Percentiles rank a stretch among this genome's conserved stretches.
Conservation (phyloP, 2,888 invertebrate species). For the Eupithecia insigniata region DNA sequence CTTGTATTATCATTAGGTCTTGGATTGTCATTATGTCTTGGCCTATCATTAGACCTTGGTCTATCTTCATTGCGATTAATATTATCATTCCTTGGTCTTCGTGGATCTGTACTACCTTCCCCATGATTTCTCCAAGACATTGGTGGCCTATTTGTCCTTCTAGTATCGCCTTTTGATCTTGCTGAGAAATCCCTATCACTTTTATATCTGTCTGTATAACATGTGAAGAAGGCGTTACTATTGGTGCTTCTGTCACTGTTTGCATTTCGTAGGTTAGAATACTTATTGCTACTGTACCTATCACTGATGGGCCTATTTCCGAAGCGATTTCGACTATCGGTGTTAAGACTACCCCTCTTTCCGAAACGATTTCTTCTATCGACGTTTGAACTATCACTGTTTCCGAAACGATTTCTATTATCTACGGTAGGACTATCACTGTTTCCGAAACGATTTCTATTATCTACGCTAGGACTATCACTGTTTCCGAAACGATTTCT, state of each 20-base stretch:
- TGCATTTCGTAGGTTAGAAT: constrained; percentile 7
- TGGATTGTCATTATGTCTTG: constrained; percentile 15
- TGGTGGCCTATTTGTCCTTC: constrained; percentile 8
- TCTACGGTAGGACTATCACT: constrained; percentile 2
- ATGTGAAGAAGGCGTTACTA: constrained; percentile 17
- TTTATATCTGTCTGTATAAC: constrained; percentile 28
- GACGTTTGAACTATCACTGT: not conserved
- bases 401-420: constrained; percentile 26
- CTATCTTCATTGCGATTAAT: constrained; percentile 16
- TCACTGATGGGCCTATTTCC: constrained; percentile 15
- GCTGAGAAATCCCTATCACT: constrained; percentile 10
- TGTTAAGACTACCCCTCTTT: not conserved
- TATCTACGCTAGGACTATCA: not conserved
- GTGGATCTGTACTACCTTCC: constrained; percentile 17
- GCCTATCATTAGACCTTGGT: not conserved
- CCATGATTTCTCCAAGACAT: constrained; percentile 31
- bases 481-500: not conserved
- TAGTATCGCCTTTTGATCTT: constrained; percentile 16
- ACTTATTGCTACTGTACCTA: constrained; percentile 14
- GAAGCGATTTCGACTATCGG: not conserved
- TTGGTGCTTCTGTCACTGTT: constrained; percentile 13
- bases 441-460: not conserved
- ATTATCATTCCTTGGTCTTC: constrained; percentile 28
- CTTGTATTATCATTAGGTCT: constrained; percentile 9
- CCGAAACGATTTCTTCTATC: not conserved